Evolutionary conservation across 2,888 invertebrate genomes (phyloP).

Genomic region (Noctuana brunneofusca): DNA sequence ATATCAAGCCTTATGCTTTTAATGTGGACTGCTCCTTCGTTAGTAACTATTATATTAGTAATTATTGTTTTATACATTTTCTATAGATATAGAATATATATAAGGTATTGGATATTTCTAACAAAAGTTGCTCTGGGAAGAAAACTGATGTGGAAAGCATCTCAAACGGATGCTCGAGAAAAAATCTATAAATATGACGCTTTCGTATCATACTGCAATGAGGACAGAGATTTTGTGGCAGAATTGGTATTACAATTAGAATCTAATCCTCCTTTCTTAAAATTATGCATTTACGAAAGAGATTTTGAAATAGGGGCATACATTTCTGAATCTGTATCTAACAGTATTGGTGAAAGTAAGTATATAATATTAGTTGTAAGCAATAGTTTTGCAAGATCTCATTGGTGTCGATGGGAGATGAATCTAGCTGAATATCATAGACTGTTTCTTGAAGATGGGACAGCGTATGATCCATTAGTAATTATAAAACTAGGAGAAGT

Average conservation of each 20-base stretch:
- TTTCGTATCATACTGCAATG: slow-evolving; percentile 84
- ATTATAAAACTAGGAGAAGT: slow-evolving; percentile 85
- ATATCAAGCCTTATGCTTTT: slow-evolving; percentile 64
- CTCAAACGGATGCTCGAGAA: slow-evolving; percentile 43
- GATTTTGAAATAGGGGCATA: slow-evolving; percentile 86
- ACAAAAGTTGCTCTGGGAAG: slow-evolving; percentile 78
- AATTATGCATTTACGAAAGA: slow-evolving; percentile 87
- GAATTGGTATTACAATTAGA: slow-evolving; percentile 84
- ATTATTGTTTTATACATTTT: slow-evolving; percentile 50
- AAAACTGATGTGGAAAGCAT: slow-evolving; percentile 56
- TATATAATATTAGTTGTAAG: slow-evolving; percentile 86
- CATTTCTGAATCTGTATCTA: slow-evolving; percentile 85
- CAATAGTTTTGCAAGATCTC: slow-evolving; percentile 86
- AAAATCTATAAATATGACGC: slow-evolving; percentile 81
- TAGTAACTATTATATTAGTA: slow-evolving; percentile 61
- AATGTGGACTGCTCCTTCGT: slow-evolving; percentile 69
- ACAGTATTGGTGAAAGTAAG: slow-evolving; percentile 84
- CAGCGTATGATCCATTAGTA: slow-evolving; percentile 82
- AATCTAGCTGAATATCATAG: slow-evolving; percentile 86
- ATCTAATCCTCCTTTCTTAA: slow-evolving; percentile 81
- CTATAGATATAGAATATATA: slow-evolving; percentile 75
- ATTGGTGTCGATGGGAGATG: slow-evolving; percentile 89
- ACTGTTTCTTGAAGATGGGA: slow-evolving; percentile 82
- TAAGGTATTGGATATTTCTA: slow-evolving; percentile 82
- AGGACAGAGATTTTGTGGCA: slow-evolving; percentile 84